Evolutionary conservation across 2,888 invertebrate genomes (phyloP).

Genomic region (Erebia epiphron): DNA sequence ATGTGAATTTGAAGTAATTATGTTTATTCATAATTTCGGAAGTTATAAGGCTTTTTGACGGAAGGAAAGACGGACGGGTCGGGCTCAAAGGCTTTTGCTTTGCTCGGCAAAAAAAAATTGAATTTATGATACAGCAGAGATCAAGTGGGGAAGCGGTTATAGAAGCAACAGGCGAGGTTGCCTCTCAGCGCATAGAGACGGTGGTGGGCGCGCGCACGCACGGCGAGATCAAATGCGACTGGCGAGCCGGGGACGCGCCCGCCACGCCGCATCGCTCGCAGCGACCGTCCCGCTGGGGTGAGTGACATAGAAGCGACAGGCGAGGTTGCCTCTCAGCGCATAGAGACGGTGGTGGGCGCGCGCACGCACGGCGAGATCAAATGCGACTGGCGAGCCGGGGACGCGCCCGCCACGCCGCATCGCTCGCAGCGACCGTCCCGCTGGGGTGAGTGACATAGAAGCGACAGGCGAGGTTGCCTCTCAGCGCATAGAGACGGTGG

Average conservation of each 20-base stretch:
- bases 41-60: no score
- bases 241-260: constrained; percentile 61
- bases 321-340: constrained; percentile 50
- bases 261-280: constrained; percentile 37
- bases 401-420: constrained; percentile 42
- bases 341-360: constrained; percentile 69
- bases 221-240: constrained; percentile 80
- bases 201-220: constrained; percentile 60
- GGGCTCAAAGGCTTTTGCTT: no score
- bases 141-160: constrained; percentile 35
- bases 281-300: constrained; percentile 70
- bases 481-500: constrained; percentile 72
- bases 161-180: constrained; percentile 19
- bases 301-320: constrained; percentile 14
- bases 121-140: constrained; percentile 2
- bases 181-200: constrained; percentile 66
- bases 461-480: constrained; percentile 28
- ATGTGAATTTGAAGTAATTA: no score
- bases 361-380: constrained; percentile 73
- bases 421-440: constrained; percentile 53
- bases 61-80: no score
- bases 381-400: constrained; percentile 75
- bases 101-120: background rate
- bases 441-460: constrained; percentile 57
- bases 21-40: no score